Evolutionary conservation across 2,888 invertebrate species (phyloP).

Genomic region (Lithophane socia): DNA sequence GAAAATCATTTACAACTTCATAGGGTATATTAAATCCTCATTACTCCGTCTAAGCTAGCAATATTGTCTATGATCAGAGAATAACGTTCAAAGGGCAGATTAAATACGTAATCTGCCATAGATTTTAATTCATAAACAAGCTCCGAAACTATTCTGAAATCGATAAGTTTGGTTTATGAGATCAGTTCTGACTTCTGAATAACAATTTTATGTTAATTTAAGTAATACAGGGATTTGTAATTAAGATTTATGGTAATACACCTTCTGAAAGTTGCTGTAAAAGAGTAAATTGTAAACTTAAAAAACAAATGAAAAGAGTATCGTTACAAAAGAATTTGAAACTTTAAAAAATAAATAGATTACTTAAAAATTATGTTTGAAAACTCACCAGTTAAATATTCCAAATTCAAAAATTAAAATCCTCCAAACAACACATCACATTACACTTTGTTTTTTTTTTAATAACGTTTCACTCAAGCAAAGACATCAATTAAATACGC

Average conservation of each 20-base stretch:
- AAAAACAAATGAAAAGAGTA: background rate
- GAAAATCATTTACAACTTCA: background rate
- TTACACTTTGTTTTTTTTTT: slow-evolving; percentile 61
- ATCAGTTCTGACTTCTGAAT: slow-evolving; percentile 2
- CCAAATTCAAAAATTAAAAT: slow-evolving; percentile 58
- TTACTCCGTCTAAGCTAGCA: background rate
- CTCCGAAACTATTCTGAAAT: slow-evolving; percentile 44
- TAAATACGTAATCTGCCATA: slow-evolving; percentile 20
- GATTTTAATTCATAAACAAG: slow-evolving; percentile 35
- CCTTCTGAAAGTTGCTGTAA: background rate
- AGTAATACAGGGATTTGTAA: slow-evolving; percentile 10
- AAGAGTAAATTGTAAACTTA: background rate
- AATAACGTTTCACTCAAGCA: slow-evolving; percentile 52
- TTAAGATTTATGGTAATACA: slow-evolving; percentile 17
- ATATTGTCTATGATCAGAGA: slow-evolving; percentile 17
- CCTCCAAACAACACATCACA: slow-evolving; percentile 57
- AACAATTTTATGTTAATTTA: slow-evolving; percentile 47
- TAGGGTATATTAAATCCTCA: background rate
- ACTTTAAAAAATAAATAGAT: background rate
- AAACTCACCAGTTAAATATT: slow-evolving; percentile 60
- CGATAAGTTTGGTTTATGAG: slow-evolving; percentile 39
- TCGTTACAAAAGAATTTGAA: background rate
- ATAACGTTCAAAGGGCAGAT: slow-evolving; percentile 23
- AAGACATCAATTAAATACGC: slow-evolving; percentile 47
- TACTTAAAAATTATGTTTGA: background rate